Base-by-base conservation (phyloP, 2,113 vertebrate species). In the Eurystomus gularis region DNA sequence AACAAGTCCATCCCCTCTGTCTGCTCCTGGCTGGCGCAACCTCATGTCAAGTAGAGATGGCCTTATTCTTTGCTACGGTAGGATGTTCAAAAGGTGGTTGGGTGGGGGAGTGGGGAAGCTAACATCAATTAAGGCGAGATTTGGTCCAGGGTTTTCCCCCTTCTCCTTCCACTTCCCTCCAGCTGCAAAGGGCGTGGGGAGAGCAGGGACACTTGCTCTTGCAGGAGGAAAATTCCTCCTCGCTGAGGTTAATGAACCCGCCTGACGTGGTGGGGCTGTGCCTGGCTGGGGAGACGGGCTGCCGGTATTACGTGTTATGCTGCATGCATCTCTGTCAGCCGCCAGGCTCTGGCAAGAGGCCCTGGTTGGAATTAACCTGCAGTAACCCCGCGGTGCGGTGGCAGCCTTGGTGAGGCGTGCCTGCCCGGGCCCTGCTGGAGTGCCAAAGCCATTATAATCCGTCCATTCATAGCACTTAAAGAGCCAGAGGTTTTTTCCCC, bases 251-350 rank as follows among this genome's bases (percentile, higher is more conserved):
- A 83, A 33, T 3, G 87, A 95, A 86, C 85, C n/a, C 37, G 37
- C 78, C 73, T 4, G 86, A 44, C 7, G 28, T 8, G 7, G 44
- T 6, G 23, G 57, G 5, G 72, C 54, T 3, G 7, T 17, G 51
- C 69, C 65, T 1, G 5, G 61, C 51, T 4, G 6, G 19, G 61
- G 66, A 64, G 75, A 26, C 16, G 6, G 61, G 91, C 76, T 19
- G 33, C 33, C 29, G 12, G 87, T 76, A 68, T 96, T 93, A 94
- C 88, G 90, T 97, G 95, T 94, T 96, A 11, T 37, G 90, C 93
- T 29, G 93, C 96, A 94, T 95, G 93, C 66, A 25, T 7, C 28
- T 60, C 78, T 7, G 3, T 19, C 77, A 75, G 93, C 94, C 93
- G 3, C 94, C 42, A 8, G 44, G 78, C 62, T 37, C 77, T 96